phyloP scores from a whole-genome alignment of 2,888 invertebrate genomes.

The Horisme vitalbata region DNA sequence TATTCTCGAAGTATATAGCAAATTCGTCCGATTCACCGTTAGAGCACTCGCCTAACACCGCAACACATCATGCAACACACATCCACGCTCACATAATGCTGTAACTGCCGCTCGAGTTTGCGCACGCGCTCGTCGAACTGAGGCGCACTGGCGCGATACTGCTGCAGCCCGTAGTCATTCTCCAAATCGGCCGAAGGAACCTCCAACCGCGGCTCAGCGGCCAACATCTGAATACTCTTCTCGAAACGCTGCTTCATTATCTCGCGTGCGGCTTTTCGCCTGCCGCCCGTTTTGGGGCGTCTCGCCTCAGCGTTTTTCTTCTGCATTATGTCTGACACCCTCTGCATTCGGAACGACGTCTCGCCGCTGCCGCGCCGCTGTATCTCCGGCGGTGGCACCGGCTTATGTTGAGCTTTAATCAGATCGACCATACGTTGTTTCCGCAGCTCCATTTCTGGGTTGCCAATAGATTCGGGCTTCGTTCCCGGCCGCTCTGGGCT shows the following conservation, averaged over 20 bases:
- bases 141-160: conserved; percentile 93
- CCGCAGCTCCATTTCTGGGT: conserved; percentile 61
- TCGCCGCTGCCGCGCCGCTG: conserved; percentile 60
- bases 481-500: conserved; percentile 49
- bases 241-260: conserved; percentile 92
- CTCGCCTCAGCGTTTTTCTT: conserved; percentile 83
- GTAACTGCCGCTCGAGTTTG: conserved; percentile 84
- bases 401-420: conserved; percentile 52
- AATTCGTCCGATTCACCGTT: conserved; percentile 20
- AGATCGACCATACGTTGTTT: conserved; percentile 61
- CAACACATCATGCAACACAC: conserved; percentile 61
- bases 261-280: conserved; percentile 74
- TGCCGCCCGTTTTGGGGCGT: conserved; percentile 51
- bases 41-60: conserved; percentile 15
- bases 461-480: conserved; percentile 57
- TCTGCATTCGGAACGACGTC: conserved; percentile 85
- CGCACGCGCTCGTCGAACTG: conserved; percentile 93
- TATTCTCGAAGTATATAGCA: background rate
- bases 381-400: conserved; percentile 37
- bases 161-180: conserved; percentile 90
- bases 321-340: conserved; percentile 88
- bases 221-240: conserved; percentile 93
- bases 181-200: conserved; percentile 87
- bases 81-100: conserved; percentile 71
- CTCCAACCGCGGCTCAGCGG: conserved; percentile 87